Conservation (phyloP, 2,888 invertebrate species). For the Hetaerina titia region DNA sequence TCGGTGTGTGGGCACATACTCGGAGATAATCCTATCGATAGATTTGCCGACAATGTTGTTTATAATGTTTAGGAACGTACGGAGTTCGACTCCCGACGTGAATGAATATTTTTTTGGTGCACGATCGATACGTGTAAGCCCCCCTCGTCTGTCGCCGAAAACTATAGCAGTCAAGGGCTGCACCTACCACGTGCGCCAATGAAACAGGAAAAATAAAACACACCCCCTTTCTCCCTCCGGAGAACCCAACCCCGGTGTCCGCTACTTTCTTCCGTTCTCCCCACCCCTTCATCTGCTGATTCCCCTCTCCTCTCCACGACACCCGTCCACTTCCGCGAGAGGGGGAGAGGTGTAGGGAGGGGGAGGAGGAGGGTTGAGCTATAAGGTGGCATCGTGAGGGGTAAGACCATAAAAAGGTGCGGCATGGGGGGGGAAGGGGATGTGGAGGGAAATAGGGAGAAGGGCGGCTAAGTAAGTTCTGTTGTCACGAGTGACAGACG, state of each 20-base stretch:
- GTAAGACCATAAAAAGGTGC: not conserved
- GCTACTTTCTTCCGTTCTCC: not conserved
- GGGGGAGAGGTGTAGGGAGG: not conserved
- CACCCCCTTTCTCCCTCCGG: not conserved
- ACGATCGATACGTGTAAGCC: too few relatives aligned
- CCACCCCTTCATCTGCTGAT: not conserved
- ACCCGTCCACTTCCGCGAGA: not conserved
- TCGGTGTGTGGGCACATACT: too few relatives aligned
- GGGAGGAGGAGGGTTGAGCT: not conserved
- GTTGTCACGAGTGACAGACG: slow-evolving; percentile 61
- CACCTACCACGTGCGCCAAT: not conserved
- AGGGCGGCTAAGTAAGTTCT: slow-evolving; percentile 53
- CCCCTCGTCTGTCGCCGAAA: too few relatives aligned
- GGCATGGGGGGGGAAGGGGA: not conserved
- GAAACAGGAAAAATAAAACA: too few relatives aligned
- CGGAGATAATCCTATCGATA: too few relatives aligned
- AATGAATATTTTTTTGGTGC: too few relatives aligned
- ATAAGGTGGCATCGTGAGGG: not conserved
- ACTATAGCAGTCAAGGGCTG: too few relatives aligned
- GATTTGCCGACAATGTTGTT: too few relatives aligned
- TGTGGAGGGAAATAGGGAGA: not conserved
- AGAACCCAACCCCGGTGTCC: not conserved
- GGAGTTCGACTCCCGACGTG: too few relatives aligned
- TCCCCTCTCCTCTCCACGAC: not conserved
- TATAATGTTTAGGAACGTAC: too few relatives aligned